A percentile compares a stretch with the other conserved stretches of the same genome.
Evolutionary conservation across 2,797 vertebrate species (phyloP).

Genomic region (Heliangelus exortis): DNA sequence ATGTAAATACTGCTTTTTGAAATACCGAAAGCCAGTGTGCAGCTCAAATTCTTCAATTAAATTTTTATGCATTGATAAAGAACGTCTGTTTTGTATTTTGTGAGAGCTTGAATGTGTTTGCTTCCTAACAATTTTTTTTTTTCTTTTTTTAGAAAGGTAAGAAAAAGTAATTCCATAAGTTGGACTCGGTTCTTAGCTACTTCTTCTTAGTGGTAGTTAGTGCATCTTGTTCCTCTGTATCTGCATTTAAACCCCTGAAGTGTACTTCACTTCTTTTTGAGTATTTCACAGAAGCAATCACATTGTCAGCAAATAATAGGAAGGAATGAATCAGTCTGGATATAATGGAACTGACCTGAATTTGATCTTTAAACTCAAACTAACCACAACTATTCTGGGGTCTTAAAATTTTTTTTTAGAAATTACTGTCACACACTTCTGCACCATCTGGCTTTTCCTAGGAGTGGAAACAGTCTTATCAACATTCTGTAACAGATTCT

Average conservation of each 20-base stretch:
- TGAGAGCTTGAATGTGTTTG: neutral
- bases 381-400: neutral
- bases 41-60: slow-evolving; percentile 36
- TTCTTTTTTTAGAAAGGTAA: slow-evolving; percentile 16
- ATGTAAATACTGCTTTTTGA: slow-evolving; percentile 51
- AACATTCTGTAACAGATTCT: slow-evolving; percentile 16
- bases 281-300: neutral
- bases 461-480: slow-evolving; percentile 30
- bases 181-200: neutral
- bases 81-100: neutral
- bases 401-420: neutral
- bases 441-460: slow-evolving; percentile 26
- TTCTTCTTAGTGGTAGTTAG: neutral
- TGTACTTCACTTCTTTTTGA: neutral
- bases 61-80: slow-evolving; percentile 1
- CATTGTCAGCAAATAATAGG: neutral
- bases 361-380: slow-evolving; percentile 21
- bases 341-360: slow-evolving; percentile 1
- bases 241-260: neutral
- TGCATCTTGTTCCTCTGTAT: neutral
- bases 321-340: neutral
- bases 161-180: neutral
- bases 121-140: neutral
- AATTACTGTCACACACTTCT: slow-evolving; percentile 29
- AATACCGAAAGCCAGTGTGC: slow-evolving; percentile 2